Evolutionary conservation across 2,888 invertebrate genomes (phyloP).

Genomic region (Drosophila neonasuta): DNA sequence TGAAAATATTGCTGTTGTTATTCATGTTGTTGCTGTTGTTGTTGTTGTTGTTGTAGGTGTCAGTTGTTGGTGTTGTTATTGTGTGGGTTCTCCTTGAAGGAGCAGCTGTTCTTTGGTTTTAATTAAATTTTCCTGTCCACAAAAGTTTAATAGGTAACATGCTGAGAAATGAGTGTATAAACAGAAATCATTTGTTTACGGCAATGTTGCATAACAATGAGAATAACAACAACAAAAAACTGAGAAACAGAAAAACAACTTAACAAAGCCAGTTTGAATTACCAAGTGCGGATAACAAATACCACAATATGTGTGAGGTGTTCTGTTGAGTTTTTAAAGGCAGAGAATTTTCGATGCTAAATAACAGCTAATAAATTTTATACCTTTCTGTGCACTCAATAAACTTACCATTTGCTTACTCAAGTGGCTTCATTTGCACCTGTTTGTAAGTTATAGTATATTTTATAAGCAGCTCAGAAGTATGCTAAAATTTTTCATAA

Average conservation of each 20-base stretch:
- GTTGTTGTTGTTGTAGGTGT: constrained; percentile 27
- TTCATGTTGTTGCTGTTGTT: constrained; percentile 22
- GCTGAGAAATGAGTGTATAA: constrained; percentile 72
- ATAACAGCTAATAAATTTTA: background rate
- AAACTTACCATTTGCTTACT: background rate
- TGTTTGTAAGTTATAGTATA: background rate
- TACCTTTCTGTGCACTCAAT: background rate
- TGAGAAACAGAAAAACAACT: background rate
- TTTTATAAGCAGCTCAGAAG: too few relatives aligned
- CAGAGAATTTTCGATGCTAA: background rate
- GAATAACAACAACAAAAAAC: background rate
- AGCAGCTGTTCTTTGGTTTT: constrained; percentile 74
- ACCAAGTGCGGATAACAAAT: background rate
- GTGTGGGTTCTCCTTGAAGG: constrained; percentile 37
- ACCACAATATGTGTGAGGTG: background rate
- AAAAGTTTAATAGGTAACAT: constrained; percentile 76
- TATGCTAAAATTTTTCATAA: too few relatives aligned
- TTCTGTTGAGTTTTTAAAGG: background rate
- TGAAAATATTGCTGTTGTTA: constrained; percentile 64
- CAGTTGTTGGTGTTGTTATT: constrained; percentile 39
- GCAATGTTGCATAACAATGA: constrained; percentile 26
- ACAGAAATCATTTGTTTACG: constrained; percentile 67
- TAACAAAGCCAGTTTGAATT: constrained; percentile 2
- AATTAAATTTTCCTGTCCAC: constrained; percentile 76
- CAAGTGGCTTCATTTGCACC: background rate